Base-by-base conservation (phyloP, 2,888 invertebrate genomes). In the Cerastis leucographa region DNA sequence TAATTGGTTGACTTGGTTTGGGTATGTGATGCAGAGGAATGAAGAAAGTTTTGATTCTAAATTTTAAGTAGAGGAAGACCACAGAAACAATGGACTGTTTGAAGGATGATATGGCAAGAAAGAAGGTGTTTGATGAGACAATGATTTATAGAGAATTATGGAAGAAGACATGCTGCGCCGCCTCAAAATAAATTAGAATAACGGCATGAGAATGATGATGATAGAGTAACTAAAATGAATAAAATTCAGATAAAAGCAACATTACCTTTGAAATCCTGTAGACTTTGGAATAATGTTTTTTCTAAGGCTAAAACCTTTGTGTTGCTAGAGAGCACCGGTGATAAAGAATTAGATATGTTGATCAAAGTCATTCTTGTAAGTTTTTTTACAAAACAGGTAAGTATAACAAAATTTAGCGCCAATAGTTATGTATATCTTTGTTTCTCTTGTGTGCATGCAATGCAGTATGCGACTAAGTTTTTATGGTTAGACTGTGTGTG, bases 221-320 rank as follows among this genome's bases (percentile, higher is more conserved):
- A 42, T n/a, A n/a, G 42, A n/a, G 22, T 12, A 17, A 59, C 29
- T 35, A 19, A 4, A 61, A 61, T 25, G 0, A 68, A 51, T 25
- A 62, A 62, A n/a, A 61, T 14, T 49, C 11, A 8, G 17, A 35
- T 25, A 65, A 11, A 19, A 44, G 25, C 5, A 56, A 46, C n/a
- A 51, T 70, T 89, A 94, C 95, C 95, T 91, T 90, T 93, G 71
- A 94, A 93, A 65, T 92, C 89, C 14, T 78, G 78, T 49, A 94
- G 75, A 75, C 92, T 91, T 88, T 94, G 90, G 61, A 91, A 88
- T 70, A 95, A 87, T 66, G 91, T 90, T 51, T 89, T 83, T 89
- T 95, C 94, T 25, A 95, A 85, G 9, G 92, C 89, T 77, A 88
- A 70, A 80, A 93, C 87, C 90, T 93, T 94, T 14, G 81, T 81